phyloP scores from a whole-genome alignment of 1,140 invertebrate species.

The Ostrea denselamellosa region DNA sequence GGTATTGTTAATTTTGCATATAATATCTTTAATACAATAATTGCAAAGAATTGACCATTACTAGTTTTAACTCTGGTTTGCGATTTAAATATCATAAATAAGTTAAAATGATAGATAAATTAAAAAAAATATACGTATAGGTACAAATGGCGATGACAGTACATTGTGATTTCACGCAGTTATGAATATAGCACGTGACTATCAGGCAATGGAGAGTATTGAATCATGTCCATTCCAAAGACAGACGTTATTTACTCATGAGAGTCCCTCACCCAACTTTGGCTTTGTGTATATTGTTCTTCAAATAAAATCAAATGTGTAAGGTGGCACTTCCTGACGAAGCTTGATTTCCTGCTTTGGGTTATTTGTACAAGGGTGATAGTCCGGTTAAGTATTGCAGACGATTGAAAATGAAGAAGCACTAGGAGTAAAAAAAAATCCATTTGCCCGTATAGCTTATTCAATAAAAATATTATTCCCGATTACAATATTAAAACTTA shows the following conservation, averaged over 20 bases:
- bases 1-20: no score
- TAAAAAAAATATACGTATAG: no score
- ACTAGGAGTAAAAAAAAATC: not conserved
- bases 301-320: not conserved
- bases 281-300: not conserved
- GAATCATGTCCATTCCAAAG: constrained; percentile 11
- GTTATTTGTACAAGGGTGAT: constrained; percentile 20
- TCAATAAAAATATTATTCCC: no score
- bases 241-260: not conserved
- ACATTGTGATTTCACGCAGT: not conserved
- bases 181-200: constrained; percentile 19
- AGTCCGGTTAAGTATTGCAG: not conserved
- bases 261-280: not conserved
- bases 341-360: not conserved
- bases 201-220: not conserved
- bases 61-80: no score
- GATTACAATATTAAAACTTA: no score
- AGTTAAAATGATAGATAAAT: no score
- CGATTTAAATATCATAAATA: no score
- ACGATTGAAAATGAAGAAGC: not conserved
- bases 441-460: not conserved
- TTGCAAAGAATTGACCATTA: no score
- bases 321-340: not conserved
- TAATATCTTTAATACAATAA: no score
- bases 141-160: no score